Conservation (phyloP, 2,113 vertebrate genomes). For the Stigmatopora argus region DNA sequence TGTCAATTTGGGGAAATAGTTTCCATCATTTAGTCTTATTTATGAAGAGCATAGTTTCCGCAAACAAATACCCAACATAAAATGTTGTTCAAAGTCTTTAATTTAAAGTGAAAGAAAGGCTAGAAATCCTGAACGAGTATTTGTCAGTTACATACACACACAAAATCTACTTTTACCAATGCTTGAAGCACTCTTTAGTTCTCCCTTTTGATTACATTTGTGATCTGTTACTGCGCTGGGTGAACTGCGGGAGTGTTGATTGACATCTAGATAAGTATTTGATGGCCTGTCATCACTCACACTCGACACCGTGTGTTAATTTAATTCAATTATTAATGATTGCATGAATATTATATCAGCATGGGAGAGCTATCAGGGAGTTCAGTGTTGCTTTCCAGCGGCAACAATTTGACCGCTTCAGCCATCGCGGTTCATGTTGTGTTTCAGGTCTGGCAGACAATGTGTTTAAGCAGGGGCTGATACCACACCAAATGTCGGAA, state of each 20-base stretch:
- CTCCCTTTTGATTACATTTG: conserved; percentile 20
- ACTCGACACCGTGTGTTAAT: conserved; percentile 61
- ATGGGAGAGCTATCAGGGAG: conserved; percentile 51
- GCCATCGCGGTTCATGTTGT: conserved; percentile 18
- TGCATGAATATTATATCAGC: conserved; percentile 61
- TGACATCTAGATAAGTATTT: conserved; percentile 60
- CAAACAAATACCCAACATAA: background rate
- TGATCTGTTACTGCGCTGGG: conserved; percentile 12
- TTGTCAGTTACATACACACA: background rate
- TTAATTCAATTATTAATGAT: conserved; percentile 69
- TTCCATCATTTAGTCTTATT: background rate
- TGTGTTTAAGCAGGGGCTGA: too few species aligned
- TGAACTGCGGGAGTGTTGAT: conserved; percentile 40
- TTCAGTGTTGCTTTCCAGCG: conserved; percentile 48
- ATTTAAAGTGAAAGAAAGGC: background rate
- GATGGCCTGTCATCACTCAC: conserved; percentile 58
- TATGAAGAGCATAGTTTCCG: background rate
- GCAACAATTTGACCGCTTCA: conserved; percentile 48
- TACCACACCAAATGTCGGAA: too few species aligned
- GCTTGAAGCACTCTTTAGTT: conserved; percentile 21
- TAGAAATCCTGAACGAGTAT: background rate
- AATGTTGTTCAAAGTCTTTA: background rate
- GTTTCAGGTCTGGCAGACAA: conserved; percentile 24
- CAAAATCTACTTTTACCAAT: conserved; percentile 4
- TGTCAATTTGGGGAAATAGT: background rate